Base-by-base conservation (phyloP, 1,140 invertebrate species). In the Potamilus streckersoni region DNA sequence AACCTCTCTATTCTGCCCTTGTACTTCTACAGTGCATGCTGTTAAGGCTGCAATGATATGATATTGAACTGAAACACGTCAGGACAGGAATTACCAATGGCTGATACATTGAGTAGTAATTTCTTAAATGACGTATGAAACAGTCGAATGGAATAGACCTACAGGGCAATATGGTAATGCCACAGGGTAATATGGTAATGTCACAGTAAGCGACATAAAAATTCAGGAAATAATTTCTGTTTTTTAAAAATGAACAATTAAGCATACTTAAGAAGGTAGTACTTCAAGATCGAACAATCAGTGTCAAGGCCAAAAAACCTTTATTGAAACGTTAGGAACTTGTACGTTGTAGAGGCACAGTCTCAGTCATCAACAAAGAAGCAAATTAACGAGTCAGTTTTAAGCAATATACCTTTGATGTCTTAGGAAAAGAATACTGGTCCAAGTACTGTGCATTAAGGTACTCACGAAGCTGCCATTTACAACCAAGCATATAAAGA, bases 31-130 rank as follows among this genome's bases (percentile, higher is more conserved):
- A 72, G 61, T 27, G 23, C 12, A 72, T 72, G 69, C n/a, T 71
- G 2, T 56, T 76, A 23, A 69, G 67, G 3, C 16, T 76, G 19
- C 62, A 76, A 61, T 4, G 31, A 16, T 76, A 76, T 72, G 69
- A 76, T 31, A 6, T 76, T 64, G 38, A 72, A 13, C 19, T 74
- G 2, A 69, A 27, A 23, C 55, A 20, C 2, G n/a, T 19, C 27
- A 27, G 59, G n/a, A 11, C 19, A 64, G 59, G 27, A 64, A 60
- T n/a, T 56, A 20, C 61, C 19, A 12, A n/a, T 76, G n/a, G 49
- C 69, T 17, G 74, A 76, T 17, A 60, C 74, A 55, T 49, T 72
- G 20, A 66, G 55, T 23, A 65, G 69, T 20, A n/a, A 61, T 8
- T 59, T 17, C 14, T 14, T 72, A 19, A 14, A 57, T 38, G 74